These are phyloP conservation scores for Pteronura brasiliensis DNA, from an alignment of 2,113 vertebrate species.

Conservation along the genomic window DNA sequence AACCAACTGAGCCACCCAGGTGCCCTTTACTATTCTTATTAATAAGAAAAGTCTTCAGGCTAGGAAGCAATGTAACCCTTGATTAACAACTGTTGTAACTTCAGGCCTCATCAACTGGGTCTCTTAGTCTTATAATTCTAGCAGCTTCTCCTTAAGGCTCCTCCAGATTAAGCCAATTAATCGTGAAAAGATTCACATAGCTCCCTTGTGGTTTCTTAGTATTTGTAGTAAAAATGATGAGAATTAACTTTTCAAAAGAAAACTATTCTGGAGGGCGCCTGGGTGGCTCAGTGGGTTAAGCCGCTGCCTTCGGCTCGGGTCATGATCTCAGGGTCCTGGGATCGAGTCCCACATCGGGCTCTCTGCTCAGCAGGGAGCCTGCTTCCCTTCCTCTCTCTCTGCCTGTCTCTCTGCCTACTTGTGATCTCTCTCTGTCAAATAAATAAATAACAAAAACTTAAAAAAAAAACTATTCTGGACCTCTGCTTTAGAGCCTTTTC, in stretches of 20 bases:
- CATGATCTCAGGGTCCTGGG: too few species aligned
- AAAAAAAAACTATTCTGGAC: slow-evolving; percentile 51
- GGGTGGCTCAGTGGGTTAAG: too few species aligned
- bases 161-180: slow-evolving; percentile 60
- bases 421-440: too few species aligned
- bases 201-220: slow-evolving; percentile 47
- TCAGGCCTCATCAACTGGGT: neutral
- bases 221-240: slow-evolving; percentile 40
- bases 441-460: too few species aligned
- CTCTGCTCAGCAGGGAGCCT: too few species aligned
- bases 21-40: too few species aligned
- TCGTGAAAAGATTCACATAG: slow-evolving; percentile 61
- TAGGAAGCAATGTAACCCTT: neutral
- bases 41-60: neutral
- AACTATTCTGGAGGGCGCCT: slow-evolving; percentile 8
- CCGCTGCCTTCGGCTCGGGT: too few species aligned
- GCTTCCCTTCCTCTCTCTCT: too few species aligned
- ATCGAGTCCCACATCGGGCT: too few species aligned
- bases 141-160: slow-evolving; percentile 31
- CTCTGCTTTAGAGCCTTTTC: slow-evolving; percentile 12
- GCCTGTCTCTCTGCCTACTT: too few species aligned
- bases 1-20: too few species aligned
- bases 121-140: slow-evolving; percentile 47
- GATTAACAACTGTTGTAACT: slow-evolving; percentile 17
- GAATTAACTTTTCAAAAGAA: slow-evolving; percentile 64